phyloP scores from a whole-genome alignment of 2,113 vertebrate species.

The Chloebia gouldiae region DNA sequence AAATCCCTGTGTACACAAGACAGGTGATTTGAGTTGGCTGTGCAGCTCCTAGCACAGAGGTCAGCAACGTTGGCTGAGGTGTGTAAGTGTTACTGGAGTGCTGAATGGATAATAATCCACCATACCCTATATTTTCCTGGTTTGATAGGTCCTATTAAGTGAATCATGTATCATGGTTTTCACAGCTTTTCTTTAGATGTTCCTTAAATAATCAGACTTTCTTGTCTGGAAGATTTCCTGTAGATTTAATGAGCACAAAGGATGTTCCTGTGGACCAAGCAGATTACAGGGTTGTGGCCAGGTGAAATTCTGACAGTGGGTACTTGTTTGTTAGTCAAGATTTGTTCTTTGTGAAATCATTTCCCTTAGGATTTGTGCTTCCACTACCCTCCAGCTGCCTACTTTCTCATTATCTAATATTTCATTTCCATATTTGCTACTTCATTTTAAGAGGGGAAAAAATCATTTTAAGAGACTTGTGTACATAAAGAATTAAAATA shows the following conservation, averaged over 20 bases:
- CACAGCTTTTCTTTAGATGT: neutral
- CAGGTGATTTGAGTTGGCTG: neutral
- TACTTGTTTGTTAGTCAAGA: neutral
- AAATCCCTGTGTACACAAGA: neutral
- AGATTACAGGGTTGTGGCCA: neutral
- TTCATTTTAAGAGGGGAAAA: neutral
- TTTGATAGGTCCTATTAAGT: neutral
- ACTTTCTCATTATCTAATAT: neutral
- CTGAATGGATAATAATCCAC: neutral
- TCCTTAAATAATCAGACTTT: neutral
- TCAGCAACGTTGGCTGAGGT: fast-evolving
- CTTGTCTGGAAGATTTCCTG: neutral
- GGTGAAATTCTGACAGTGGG: neutral
- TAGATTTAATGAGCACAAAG: neutral
- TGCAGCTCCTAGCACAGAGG: neutral
- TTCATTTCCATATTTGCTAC: neutral
- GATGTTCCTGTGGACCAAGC: neutral
- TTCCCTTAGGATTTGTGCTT: neutral
- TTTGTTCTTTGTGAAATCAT: neutral
- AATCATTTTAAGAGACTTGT: neutral
- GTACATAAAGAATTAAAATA: neutral
- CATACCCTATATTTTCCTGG: neutral
- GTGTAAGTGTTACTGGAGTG: neutral
- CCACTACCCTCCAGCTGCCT: neutral
- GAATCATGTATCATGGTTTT: fast-evolving